phyloP scores from a whole-genome alignment of 2,113 vertebrate genomes.

The Picathartes gymnocephalus region DNA sequence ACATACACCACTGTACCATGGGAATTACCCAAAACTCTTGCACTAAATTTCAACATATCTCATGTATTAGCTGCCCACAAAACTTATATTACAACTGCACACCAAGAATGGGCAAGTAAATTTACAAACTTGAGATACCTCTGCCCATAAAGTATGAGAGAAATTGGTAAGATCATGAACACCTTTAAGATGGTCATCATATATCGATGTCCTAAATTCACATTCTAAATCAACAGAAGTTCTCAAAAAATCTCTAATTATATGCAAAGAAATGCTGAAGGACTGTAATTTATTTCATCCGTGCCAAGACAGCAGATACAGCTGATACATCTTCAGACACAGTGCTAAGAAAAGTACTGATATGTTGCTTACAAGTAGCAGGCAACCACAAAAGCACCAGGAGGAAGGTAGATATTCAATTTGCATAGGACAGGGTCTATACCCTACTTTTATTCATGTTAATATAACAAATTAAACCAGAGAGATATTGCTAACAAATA shows the following conservation, averaged over 20 bases:
- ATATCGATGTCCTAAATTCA: neutral
- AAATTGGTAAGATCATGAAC: neutral
- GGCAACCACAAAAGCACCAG: neutral
- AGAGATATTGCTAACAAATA: constrained; percentile 5
- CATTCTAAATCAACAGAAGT: neutral
- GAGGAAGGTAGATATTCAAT: neutral
- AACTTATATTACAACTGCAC: neutral
- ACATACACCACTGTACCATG: neutral
- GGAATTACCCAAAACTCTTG: neutral
- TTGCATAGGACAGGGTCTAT: neutral
- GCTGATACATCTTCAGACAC: neutral
- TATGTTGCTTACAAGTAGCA: neutral
- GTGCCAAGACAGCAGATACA: neutral
- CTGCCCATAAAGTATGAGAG: neutral
- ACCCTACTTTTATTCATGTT: neutral
- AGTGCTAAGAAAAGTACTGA: neutral
- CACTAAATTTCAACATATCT: neutral
- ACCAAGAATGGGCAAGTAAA: neutral
- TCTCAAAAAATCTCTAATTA: neutral
- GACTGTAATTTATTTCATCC: neutral
- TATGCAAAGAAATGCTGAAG: neutral
- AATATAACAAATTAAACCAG: neutral
- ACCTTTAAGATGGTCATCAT: neutral
- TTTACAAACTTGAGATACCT: neutral
- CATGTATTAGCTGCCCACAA: neutral